Evolutionary conservation across 2,888 invertebrate genomes (phyloP), one percentile per base, ranked within the genome.

Genomic region (Noctua pronuba): DNA sequence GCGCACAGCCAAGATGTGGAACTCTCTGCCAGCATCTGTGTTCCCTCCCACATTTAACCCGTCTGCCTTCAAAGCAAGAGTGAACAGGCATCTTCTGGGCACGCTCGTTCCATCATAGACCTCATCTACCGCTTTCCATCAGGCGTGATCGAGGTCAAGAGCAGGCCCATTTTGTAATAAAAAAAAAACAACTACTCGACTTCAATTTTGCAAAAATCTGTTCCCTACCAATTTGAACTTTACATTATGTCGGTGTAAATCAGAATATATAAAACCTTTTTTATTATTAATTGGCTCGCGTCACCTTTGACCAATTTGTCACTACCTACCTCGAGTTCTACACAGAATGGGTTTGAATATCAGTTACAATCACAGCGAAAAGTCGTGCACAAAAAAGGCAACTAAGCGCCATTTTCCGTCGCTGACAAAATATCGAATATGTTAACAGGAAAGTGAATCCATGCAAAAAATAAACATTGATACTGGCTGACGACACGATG

Each of bases 401-500:
- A 80, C 49, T 49, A 35, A 80, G 8, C 7, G 16, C 16, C 18
- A 1, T 35, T 75, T 62, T 38, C 49, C 11, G 38, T 16, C 11
- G 44, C 24, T 65, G 49, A 11, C 16, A 35, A 52, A 58, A 44
- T 58, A 38, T 24, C 28, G 16, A 28, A 74, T 80, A 49, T 24
- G n/a, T 49, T 66, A 44, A 52, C 44, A 35, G 38, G 28, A 75
- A 81, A 67, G 60, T 31, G 44, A 75, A 67, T 62, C 10, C 52
- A 81, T 62, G 35, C 44, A 38, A 31, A 81, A 79, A 67, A 66
- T 52, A 31, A 52, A 79, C 66, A 46, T 16, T 8, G 44, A 75
- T 38, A 82, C 18, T 28, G 31, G 38, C 7, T 55, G 18, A n/a
- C 24, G 44, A 18, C 6, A n/a, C 16, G 49, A 49, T 79, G 49